Base-by-base conservation (phyloP, 1,140 invertebrate genomes). In the Aporrectodea caliginosa region DNA sequence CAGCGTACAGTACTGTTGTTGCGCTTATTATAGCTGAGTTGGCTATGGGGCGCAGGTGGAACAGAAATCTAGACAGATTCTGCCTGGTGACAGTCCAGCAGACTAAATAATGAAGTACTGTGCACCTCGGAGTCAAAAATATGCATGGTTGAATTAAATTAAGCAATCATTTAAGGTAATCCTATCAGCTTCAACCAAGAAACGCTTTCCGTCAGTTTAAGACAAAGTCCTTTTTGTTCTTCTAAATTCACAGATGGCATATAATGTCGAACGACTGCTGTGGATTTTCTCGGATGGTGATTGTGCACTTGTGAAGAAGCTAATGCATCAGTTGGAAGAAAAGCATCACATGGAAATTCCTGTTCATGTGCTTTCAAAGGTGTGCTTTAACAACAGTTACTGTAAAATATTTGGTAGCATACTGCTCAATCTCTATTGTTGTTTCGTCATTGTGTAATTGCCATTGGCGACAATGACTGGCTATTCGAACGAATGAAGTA, bases 251-350 rank as follows among this genome's bases (percentile, higher is more conserved):
- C 78, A 88, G 88, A 83, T 85, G 75, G 87, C 88, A 16, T 90
- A 89, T 81, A 90, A 90, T 81, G 82, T 89, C 73, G 88, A 89
- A 82, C 82, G 89, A 69, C 77, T 90, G 6, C 83, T 89, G 80
- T 86, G 86, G 79, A 74, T 89, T 72, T 80, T 85, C 30, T 84
- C 84, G 68, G 79, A 82, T 76, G 80, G 83, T 29, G 83, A 87
- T 76, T 69, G 72, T 30, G 34, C 79, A 69, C 77, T 84, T 1
- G 79, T 86, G 29, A 77, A 78, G n/a, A 71, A 79, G 29, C 77
- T 86, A 69, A 84, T 87, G 86, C 76, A 78, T n/a, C 76, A 84
- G 70, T 85, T 87, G 78, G 83, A 88, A 81, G 72, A 77, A 6
- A 84, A 43, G 1, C 77, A 80, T 27, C 84, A 81, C 32, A 82